phyloP scores from a whole-genome alignment of 1,140 invertebrate genomes.

The Stegodyphus mimosarum region DNA sequence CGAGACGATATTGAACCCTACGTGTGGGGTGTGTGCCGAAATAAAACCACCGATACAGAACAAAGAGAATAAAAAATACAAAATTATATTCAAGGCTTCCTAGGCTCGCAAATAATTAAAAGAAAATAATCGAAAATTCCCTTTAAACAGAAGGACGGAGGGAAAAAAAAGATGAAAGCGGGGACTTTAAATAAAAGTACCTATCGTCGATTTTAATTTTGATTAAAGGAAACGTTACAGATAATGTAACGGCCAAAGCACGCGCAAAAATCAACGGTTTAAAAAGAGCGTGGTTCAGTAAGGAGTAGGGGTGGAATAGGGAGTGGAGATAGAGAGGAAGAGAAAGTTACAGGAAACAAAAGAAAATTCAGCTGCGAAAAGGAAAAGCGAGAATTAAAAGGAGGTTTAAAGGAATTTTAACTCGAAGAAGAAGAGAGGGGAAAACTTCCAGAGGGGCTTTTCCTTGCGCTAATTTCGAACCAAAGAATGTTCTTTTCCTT shows the following conservation, averaged over 20 bases:
- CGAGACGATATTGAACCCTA: too few relatives aligned
- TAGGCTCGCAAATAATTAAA: too few relatives aligned
- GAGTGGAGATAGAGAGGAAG: background rate
- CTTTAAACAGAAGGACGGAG: too few relatives aligned
- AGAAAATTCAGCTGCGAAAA: background rate
- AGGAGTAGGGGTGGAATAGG: background rate
- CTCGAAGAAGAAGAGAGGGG: background rate
- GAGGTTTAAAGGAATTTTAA: conserved; percentile 38
- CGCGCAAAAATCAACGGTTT: conserved; percentile 4
- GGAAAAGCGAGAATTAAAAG: conserved; percentile 34
- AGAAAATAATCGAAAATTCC: too few relatives aligned
- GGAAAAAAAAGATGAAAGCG: too few relatives aligned
- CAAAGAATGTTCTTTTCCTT: conserved; percentile 50
- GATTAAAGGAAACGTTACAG: conserved; percentile 47
- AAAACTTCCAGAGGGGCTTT: background rate
- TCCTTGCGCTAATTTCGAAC: conserved; percentile 31
- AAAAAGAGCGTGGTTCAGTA: background rate
- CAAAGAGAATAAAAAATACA: too few relatives aligned
- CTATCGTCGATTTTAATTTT: conserved; percentile 37
- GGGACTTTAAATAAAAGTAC: background rate
- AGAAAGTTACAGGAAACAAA: conserved; percentile 15
- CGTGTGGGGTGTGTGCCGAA: too few relatives aligned
- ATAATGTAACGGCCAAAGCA: conserved; percentile 18
- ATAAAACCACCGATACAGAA: too few relatives aligned
- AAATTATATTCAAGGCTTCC: too few relatives aligned